Evolutionary conservation across 2,888 invertebrate species (phyloP).

Genomic region (Archaeoteleia sp.): DNA sequence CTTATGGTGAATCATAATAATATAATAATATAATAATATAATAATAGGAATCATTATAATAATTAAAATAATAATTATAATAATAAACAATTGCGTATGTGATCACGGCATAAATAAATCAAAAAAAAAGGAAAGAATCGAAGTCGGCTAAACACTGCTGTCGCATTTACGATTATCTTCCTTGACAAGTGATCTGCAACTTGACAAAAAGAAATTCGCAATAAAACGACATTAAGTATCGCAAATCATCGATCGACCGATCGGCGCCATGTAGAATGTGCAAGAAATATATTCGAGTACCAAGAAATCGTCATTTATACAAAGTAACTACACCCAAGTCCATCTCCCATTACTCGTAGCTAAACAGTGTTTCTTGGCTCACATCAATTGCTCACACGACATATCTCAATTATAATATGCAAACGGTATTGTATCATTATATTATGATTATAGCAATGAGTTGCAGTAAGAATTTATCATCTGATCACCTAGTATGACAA

Average conservation of each 20-base stretch:
- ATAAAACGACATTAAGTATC: slow-evolving; percentile 24
- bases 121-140: slow-evolving; percentile 50
- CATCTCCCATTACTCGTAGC: slow-evolving; percentile 48
- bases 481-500: slow-evolving; percentile 73
- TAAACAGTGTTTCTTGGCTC: slow-evolving; percentile 45
- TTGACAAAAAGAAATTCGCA: not conserved
- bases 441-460: slow-evolving; percentile 71
- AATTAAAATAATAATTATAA: slow-evolving; percentile 53
- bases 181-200: slow-evolving; percentile 23
- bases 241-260: slow-evolving; percentile 31
- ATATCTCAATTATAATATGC: slow-evolving; percentile 22
- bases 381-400: slow-evolving; percentile 30
- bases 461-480: slow-evolving; percentile 71
- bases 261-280: slow-evolving; percentile 33
- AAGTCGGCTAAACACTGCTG: slow-evolving; percentile 33
- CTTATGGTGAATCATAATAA: slow-evolving; percentile 49
- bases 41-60: slow-evolving; percentile 39
- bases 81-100: slow-evolving; percentile 58
- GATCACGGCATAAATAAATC: slow-evolving; percentile 62
- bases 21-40: slow-evolving; percentile 48
- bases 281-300: slow-evolving; percentile 48
- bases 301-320: slow-evolving; percentile 51
- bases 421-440: slow-evolving; percentile 69
- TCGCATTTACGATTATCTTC: not conserved
- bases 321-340: slow-evolving; percentile 52